Evolutionary conservation across 2,888 invertebrate species (phyloP), one percentile per base, ranked within the genome.

Genomic region (Auanema freiburgensis): DNA sequence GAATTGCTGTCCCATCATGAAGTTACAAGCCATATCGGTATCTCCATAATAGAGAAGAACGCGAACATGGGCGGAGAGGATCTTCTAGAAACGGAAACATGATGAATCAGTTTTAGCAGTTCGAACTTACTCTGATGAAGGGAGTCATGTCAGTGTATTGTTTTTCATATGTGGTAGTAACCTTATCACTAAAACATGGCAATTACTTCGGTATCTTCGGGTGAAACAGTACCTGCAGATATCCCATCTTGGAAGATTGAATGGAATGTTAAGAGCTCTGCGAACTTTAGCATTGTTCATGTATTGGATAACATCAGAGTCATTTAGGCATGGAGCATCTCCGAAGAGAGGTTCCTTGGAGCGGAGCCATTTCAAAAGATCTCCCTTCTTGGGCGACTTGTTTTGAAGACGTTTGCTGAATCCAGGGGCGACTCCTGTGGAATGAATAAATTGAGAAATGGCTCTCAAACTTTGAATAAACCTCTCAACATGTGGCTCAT

Each of bases 1-100:
- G 66, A 81, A 81, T 43, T 81, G 77, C 53, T 81, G 81, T 58
- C 81, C 81, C 76, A 81, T 79, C 78, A 81, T 72, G 71, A 81
- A 82, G 67, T 78, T 78, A 70, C 75, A 77, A 10, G 74, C 75
- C 73, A 74, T 76, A 59, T 79, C 79, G 57, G 76, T 74, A 59
- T 81, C 81, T 46, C 81, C 81, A 69, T 81, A 81, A 69, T 82
- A 81, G 53, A 82, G 70, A 8, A 82, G 79, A 11, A 80, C 77
- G 16, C 80, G 76, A 1, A 82, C 79, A 63, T 79, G 71, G 44
- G 76, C 74, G 54, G 75, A 69, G 52, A 79, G 66, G 63, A 81
- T 79, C 65, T 78, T 80, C 66, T 71, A 60, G 57, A 78, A 46
- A 50, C 2, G 12, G 33, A 14, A 16, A 14, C 49, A 16, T 10